Conservation (phyloP, 2,888 invertebrate genomes). For the Tenthredo amoena region DNA sequence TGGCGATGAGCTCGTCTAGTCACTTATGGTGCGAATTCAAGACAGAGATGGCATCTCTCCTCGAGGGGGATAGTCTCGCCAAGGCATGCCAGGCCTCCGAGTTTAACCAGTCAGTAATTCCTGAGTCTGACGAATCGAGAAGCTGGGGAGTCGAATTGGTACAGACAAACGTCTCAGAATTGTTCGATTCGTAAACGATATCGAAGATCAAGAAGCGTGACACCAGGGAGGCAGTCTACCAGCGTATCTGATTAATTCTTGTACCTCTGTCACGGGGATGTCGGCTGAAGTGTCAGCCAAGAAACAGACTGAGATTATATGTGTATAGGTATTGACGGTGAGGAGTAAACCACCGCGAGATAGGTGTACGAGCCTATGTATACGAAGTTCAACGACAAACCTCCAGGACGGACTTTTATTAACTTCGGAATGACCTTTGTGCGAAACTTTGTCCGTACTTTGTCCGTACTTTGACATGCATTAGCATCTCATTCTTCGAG, state of each 20-base stretch:
- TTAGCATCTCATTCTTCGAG: conserved; percentile 24
- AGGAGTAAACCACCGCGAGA: not conserved
- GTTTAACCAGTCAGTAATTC: conserved; percentile 4
- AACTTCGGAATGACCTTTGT: not conserved
- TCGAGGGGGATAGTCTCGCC: not conserved
- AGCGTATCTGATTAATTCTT: conserved; percentile 7
- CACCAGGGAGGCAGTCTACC: not conserved
- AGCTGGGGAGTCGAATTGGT: not conserved
- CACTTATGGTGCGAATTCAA: conserved; percentile 2
- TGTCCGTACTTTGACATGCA: not conserved
- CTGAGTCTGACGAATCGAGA: not conserved
- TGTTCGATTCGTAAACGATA: conserved; percentile 24
- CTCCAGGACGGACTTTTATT: not conserved
- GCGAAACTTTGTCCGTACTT: not conserved
- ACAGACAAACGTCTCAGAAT: not conserved
- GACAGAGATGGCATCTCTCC: not conserved
- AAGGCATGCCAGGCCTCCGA: conserved; percentile 14
- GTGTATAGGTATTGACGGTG: not conserved
- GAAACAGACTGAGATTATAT: not conserved
- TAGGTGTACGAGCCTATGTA: not conserved
- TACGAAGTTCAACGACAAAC: not conserved
- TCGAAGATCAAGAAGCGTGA: not conserved
- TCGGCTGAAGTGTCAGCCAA: not conserved
- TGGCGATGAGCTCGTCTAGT: conserved; percentile 1
- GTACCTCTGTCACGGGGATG: not conserved